Base-by-base conservation (phyloP, 2,113 vertebrate genomes). In the Bufo gargarizans region DNA sequence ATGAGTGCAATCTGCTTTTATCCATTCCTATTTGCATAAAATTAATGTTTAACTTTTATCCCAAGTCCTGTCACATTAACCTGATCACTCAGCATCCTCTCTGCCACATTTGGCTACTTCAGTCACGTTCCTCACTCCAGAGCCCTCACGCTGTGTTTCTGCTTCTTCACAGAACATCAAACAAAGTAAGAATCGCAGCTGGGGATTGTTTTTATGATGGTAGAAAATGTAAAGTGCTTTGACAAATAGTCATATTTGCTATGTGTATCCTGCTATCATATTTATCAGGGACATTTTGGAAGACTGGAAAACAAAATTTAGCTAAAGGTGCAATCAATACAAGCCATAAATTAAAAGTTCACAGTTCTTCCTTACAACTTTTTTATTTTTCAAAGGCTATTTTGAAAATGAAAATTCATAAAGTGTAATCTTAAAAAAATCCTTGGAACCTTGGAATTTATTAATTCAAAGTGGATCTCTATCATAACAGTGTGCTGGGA, bases 91-190 rank as follows among this genome's bases (percentile, higher is more conserved):
- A 65, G 55, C 72, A 43, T 58, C 86, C 72, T 72, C 67, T 49
- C 67, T 63, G n/a, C 86, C 78, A 77, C 71, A 53, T 88, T 82
- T 76, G 67, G 80, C 79, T 83, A 88, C 56, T 55, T 76, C 79
- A 88, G 86, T 83, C 79, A 88, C 86, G 80, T 88, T 83, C 33
- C 55, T 20, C 59, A 67, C 69, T 82, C 56, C 67, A 88, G 56
- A 88, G 86, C 79, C 69, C 79, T 72, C 86, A 83, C 20, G 58
- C 86, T 88, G 86, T 19, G 86, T 59, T 49, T 82, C 79, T 53
- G 56, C 78, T 83, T 88, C 86, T 88, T 88, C 80, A 88, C 80
- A 83, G 79, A 83, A 88, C 86, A 88, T 88, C 86, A 88, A 88
- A 88, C 86, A 88, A 88, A 88, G 79, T 88, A 76, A 76, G 86